These are phyloP conservation scores for Dryobotodes eremita DNA, from an alignment of 2,888 invertebrate genomes.

Conservation along the genomic window DNA sequence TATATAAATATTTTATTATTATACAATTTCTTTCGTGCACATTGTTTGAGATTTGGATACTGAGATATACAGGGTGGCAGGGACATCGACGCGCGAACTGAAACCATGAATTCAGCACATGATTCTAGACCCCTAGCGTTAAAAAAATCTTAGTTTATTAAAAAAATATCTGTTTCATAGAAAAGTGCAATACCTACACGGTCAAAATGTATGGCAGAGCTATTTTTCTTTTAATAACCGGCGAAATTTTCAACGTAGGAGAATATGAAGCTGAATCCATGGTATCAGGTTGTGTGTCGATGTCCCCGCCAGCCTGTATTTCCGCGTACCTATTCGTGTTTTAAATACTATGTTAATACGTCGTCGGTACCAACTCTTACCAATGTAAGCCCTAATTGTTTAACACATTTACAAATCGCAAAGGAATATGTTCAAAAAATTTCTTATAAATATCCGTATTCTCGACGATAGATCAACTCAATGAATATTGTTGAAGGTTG, in stretches of 20 bases:
- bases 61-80: neutral
- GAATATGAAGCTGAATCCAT: too few species aligned
- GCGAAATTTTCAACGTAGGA: too few species aligned
- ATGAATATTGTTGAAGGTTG: neutral
- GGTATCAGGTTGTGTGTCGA: too few species aligned
- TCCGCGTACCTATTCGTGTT: conserved; percentile 11
- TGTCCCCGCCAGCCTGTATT: too few species aligned
- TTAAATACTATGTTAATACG: conserved; percentile 25
- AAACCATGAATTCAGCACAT: too few species aligned
- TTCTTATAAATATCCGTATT: neutral
- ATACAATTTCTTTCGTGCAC: conserved; percentile 22
- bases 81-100: too few species aligned
- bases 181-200: too few species aligned
- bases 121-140: too few species aligned
- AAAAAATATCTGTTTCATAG: too few species aligned
- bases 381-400: conserved; percentile 1
- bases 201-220: too few species aligned
- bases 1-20: conserved; percentile 4
- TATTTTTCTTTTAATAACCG: too few species aligned
- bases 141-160: too few species aligned
- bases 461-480: neutral
- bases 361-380: conserved; percentile 11
- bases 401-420: conserved; percentile 14
- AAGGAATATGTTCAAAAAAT: neutral
- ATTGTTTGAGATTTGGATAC: conserved; percentile 39